phyloP scores from a whole-genome alignment of 2,888 invertebrate species.

The Rhorus exstirpatorius region DNA sequence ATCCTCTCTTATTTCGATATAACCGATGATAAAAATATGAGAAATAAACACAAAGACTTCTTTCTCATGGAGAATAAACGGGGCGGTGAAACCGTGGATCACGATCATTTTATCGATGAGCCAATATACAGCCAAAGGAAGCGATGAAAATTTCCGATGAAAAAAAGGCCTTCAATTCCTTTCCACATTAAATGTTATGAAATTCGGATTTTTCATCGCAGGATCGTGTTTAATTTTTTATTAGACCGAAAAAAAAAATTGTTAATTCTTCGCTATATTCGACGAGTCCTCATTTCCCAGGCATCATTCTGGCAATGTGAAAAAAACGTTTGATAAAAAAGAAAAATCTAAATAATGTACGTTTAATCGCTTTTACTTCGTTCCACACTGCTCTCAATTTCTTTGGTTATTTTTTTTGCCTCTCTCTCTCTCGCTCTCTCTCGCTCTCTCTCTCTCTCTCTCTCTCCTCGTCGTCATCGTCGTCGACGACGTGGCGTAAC shows the following conservation, averaged over 20 bases:
- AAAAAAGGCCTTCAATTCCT: background rate
- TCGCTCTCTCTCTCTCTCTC: too few species aligned
- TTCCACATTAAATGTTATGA: background rate
- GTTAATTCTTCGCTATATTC: slow-evolving; percentile 28
- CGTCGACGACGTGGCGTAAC: slow-evolving; percentile 56
- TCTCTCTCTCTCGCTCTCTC: too few species aligned
- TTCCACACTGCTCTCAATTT: slow-evolving; percentile 26
- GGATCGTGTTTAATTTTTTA: slow-evolving; percentile 40
- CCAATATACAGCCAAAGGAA: too few species aligned
- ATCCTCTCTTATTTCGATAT: slow-evolving; percentile 50
- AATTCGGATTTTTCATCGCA: too few species aligned
- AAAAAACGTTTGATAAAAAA: slow-evolving; percentile 11
- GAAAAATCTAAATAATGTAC: slow-evolving; percentile 59
- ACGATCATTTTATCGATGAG: background rate
- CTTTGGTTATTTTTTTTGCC: slow-evolving; percentile 16
- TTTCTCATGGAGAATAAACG: background rate
- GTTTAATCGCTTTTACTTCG: slow-evolving; percentile 63
- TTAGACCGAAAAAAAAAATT: slow-evolving; percentile 27
- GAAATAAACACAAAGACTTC: background rate
- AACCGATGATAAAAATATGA: slow-evolving; percentile 23
- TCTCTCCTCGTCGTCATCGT: slow-evolving; percentile 24
- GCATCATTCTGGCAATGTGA: slow-evolving; percentile 27
- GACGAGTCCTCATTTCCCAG: slow-evolving; percentile 17
- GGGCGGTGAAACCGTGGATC: background rate
- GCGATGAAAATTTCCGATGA: slow-evolving; percentile 2